Percentiles rank a stretch among this genome's conserved stretches.
These are phyloP conservation scores for Galaxias olidus DNA, from an alignment of 2,797 vertebrate species.

Conservation along the genomic window DNA sequence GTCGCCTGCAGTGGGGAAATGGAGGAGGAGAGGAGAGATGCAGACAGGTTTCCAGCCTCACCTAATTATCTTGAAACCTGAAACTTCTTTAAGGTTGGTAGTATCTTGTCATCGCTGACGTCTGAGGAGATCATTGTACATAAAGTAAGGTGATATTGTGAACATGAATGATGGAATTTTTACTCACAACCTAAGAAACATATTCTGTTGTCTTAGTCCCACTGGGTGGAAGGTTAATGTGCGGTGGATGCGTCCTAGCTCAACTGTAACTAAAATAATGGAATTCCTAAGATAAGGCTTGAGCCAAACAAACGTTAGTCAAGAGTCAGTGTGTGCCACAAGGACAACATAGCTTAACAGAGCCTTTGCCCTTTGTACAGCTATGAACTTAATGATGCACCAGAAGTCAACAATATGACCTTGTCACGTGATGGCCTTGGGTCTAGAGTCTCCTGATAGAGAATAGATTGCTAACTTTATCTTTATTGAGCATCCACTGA, in stretches of 20 bases:
- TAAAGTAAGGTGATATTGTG: too few species aligned
- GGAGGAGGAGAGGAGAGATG: slow-evolving; percentile 24
- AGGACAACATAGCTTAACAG: slow-evolving; percentile 26
- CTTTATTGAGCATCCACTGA: slow-evolving; percentile 39
- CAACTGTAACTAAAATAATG: slow-evolving; percentile 45
- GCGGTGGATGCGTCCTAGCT: slow-evolving; percentile 30
- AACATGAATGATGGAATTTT: too few species aligned
- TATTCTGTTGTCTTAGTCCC: background rate
- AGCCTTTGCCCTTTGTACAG: slow-evolving; percentile 4
- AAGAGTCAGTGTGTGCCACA: background rate
- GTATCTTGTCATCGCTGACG: too few species aligned
- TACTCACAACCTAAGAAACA: too few species aligned
- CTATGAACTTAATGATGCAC: slow-evolving; percentile 12
- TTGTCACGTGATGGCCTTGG: slow-evolving; percentile 25
- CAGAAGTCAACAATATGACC: background rate
- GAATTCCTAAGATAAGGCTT: slow-evolving; percentile 39
- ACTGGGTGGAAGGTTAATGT: slow-evolving; percentile 42
- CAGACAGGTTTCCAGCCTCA: slow-evolving; percentile 22
- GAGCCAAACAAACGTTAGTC: slow-evolving; percentile 27
- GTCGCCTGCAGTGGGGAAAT: slow-evolving; percentile 61
- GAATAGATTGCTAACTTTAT: slow-evolving; percentile 32
- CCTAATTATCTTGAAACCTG: too few species aligned
- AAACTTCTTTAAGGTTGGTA: too few species aligned
- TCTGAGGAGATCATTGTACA: too few species aligned
- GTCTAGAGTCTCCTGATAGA: slow-evolving; percentile 15